Base-by-base conservation (phyloP, 2,888 invertebrate genomes). In the Caenorhabditis sinica region DNA sequence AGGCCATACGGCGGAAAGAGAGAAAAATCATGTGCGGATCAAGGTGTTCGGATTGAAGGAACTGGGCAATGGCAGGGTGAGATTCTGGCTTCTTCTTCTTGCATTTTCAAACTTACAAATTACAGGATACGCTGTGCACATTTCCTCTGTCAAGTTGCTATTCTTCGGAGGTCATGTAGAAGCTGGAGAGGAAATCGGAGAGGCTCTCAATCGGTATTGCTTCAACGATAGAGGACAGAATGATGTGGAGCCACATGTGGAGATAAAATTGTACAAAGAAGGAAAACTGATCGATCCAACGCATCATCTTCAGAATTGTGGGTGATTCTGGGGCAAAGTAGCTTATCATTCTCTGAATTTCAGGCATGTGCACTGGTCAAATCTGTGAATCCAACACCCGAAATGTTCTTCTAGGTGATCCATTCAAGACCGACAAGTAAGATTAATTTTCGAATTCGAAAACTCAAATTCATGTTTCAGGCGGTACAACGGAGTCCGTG, bases 351-450 rank as follows among this genome's bases (percentile, higher is more conserved):
- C 3, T 8, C 17, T 36, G 17, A 30, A 36, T 77, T 77, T 82
- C 66, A 92, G 92, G 92, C 80, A 92, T 92, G 91, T 93, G 93
- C 86, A 92, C 92, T 11, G 93, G 93, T 9, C 92, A 92, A 73
- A 91, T 93, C 20, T 93, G 93, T 80, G 92, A 93, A 72, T 91
- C 92, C 4, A 93, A 93, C 76, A 66, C 74, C 17, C 82, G 85
- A 33, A 93, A 93, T 74, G 43, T 76, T 1, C 83, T 93, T 20
- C 73, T 91, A 17, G 92, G 91, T 25, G 83, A 83, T 11, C 88
- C 91, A 3, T 92, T 92, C 85, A 90, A 89, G 58, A 75, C 88
- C 30, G 91, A 93, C 79, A 88, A 85, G 91, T 91, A 43, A 77
- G 85, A 60, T 8, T 58, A 56, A 28, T 30, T 20, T n/a, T n/a